Percentiles rank a stretch among this genome's conserved stretches.
These are phyloP conservation scores for Oryctolagus cuniculus DNA, from an alignment of 2,113 vertebrate species.

Conservation along the genomic window DNA sequence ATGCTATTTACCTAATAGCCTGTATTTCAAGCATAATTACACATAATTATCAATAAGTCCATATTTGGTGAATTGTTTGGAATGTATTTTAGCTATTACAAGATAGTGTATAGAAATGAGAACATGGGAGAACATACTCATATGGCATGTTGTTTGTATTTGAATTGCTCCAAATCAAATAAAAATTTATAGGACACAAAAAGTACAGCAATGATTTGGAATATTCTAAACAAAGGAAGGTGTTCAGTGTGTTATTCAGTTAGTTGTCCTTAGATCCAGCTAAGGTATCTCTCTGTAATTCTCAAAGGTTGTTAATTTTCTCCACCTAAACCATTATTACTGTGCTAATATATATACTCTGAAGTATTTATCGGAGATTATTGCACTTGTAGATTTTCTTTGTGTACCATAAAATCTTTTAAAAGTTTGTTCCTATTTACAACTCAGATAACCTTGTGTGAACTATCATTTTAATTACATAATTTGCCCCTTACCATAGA, in stretches of 20 bases:
- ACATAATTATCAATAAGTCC: slow-evolving; percentile 16
- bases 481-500: neutral
- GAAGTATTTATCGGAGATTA: neutral
- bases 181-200: neutral
- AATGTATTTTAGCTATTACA: neutral
- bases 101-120: neutral
- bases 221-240: neutral
- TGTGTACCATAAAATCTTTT: neutral
- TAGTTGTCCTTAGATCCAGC: neutral
- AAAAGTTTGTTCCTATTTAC: neutral
- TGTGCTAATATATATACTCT: neutral
- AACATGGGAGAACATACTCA: neutral
- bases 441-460: neutral
- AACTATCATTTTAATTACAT: neutral
- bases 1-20: slow-evolving; percentile 13
- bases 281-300: neutral
- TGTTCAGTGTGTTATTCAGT: neutral
- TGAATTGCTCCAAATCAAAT: neutral
- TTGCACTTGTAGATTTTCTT: neutral
- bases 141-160: neutral
- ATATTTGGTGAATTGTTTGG: neutral
- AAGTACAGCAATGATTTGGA: neutral
- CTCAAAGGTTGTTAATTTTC: neutral
- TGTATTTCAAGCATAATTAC: slow-evolving; percentile 27
- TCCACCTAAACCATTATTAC: neutral